Base-by-base conservation (phyloP, 2,113 vertebrate species). In the Phasianus colchicus region DNA sequence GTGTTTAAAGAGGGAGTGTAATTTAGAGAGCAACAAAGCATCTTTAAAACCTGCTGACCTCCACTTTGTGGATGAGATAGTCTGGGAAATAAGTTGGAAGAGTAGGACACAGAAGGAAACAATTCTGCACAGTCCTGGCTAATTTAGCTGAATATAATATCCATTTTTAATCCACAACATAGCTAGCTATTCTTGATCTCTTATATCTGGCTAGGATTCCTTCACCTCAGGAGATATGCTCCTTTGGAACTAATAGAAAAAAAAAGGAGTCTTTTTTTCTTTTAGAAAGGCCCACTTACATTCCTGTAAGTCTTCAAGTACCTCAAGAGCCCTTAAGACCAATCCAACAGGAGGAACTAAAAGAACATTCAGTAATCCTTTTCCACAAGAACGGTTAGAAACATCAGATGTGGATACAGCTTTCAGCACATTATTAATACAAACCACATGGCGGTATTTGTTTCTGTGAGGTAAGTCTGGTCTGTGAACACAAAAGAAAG, bases 401-500 rank as follows among this genome's bases (percentile, higher is more conserved):
- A 75, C 34, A 47, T 86, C 58, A 55, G 50, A 58, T 75, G 58
- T 43, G 38, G 10, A 67, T 66, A 43, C n/a, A 77, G 58, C 54
- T 92, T 90, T 76, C 43, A 72, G 74, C 92, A 45, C 32, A 83
- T 93, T 83, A 90, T 83, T 90, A 82, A 71, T 86, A 74, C 20
- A 63, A 85, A 87, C 57, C 43, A 60, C 54, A 84, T 85, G 54
- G n/a, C 57, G 72, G 64, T 21, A 27, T 89, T 88, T 79, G 24
- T 70, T 86, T 92, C 50, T 66, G 36, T 73, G 73, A 89, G 78
- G 91, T 77, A 90, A 95, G 95, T 93, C 69, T 66, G 60, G 93
- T 21, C n/a, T 88, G 72, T 36, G 55, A 69, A 75, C 36, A 91
- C 45, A 88, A 83, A 89, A 52, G 43, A 79, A 63, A 69, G 57